A percentile compares a stretch with the other conserved stretches of the same genome.
These are phyloP conservation scores for Panopea generosa DNA, from an alignment of 2,888 invertebrate genomes.

Conservation along the genomic window DNA sequence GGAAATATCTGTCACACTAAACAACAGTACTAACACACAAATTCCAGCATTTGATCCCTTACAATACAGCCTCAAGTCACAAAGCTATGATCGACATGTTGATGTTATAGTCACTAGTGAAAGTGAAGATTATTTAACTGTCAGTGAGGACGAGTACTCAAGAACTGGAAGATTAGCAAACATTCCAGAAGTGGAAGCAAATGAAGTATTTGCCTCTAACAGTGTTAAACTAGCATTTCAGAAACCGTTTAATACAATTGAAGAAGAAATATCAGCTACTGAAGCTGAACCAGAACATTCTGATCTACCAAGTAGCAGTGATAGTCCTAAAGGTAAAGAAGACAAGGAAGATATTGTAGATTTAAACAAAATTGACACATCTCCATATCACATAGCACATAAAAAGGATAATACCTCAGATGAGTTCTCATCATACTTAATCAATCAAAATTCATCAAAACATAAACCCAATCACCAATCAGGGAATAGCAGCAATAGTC, in stretches of 20 bases:
- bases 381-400: slow-evolving; percentile 53
- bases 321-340: slow-evolving; percentile 13
- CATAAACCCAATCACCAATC: neutral
- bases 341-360: slow-evolving; percentile 43
- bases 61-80: slow-evolving; percentile 59
- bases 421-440: neutral
- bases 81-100: slow-evolving; percentile 56
- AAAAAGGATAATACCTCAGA: neutral
- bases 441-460: neutral
- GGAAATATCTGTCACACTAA: slow-evolving; percentile 67
- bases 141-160: slow-evolving; percentile 64
- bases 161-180: slow-evolving; percentile 43
- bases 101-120: slow-evolving; percentile 62
- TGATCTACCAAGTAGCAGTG: slow-evolving; percentile 10
- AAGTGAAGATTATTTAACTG: slow-evolving; percentile 65
- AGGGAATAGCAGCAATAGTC: too few relatives aligned
- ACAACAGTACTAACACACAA: slow-evolving; percentile 33
- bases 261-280: slow-evolving; percentile 53
- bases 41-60: slow-evolving; percentile 42
- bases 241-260: slow-evolving; percentile 40
- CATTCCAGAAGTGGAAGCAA: slow-evolving; percentile 61
- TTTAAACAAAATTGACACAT: slow-evolving; percentile 38
- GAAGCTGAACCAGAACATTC: slow-evolving; percentile 37
- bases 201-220: slow-evolving; percentile 63
- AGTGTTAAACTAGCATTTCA: slow-evolving; percentile 63